Evolutionary conservation across 2,888 invertebrate genomes (phyloP).

Genomic region (Clitarchus hookeri): DNA sequence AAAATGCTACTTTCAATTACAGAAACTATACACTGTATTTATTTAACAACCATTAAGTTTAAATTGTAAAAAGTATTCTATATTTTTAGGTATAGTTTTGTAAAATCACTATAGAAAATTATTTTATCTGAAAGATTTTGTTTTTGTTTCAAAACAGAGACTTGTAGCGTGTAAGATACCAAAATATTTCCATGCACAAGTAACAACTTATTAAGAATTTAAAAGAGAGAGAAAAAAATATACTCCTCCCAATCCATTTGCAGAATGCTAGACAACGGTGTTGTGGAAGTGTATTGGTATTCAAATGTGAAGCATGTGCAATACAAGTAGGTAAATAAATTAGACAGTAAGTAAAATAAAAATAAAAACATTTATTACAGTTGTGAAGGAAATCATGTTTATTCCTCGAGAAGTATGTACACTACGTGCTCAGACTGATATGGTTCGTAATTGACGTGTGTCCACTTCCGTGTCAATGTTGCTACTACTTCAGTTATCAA

Average conservation of each 20-base stretch:
- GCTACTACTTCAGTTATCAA: background rate
- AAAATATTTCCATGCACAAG: constrained; percentile 35
- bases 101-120: background rate
- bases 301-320: constrained; percentile 62
- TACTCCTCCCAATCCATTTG: constrained; percentile 39
- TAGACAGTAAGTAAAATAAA: background rate
- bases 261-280: constrained; percentile 46
- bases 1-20: too few relatives aligned
- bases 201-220: constrained; percentile 34
- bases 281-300: constrained; percentile 65
- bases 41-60: too few relatives aligned
- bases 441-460: background rate
- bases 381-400: background rate
- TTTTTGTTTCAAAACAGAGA: constrained; percentile 20
- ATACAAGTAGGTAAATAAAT: constrained; percentile 11
- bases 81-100: background rate
- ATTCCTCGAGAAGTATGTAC: background rate
- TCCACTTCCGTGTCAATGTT: constrained; percentile 4
- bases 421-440: background rate
- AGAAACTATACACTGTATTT: too few relatives aligned
- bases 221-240: constrained; percentile 38
- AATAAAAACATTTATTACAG: background rate
- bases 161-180: constrained; percentile 18
- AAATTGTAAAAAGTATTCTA: too few relatives aligned
- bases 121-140: background rate